These are phyloP conservation scores for Amblyteles armatorius DNA, from an alignment of 2,888 invertebrate species.

Conservation along the genomic window DNA sequence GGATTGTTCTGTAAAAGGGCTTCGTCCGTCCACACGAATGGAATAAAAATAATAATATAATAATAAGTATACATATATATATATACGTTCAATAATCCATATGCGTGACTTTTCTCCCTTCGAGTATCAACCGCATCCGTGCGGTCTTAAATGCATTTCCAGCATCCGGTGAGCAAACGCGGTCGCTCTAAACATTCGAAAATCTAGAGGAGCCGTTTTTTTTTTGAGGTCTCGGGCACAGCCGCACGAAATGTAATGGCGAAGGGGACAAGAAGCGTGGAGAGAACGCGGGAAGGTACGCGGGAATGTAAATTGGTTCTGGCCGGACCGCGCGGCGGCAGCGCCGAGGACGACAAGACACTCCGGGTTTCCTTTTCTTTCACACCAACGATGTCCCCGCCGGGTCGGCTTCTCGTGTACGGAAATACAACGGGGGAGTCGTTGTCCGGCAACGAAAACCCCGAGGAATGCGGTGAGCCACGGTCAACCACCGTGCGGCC, in stretches of 20 bases:
- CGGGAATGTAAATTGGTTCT: conserved; percentile 72
- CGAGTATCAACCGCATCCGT: too few species aligned
- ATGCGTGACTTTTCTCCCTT: too few species aligned
- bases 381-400: conserved; percentile 52
- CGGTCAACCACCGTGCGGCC: conserved; percentile 61
- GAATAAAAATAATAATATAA: too few species aligned
- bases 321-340: conserved; percentile 48
- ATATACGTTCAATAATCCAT: too few species aligned
- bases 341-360: conserved; percentile 53
- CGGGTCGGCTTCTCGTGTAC: conserved; percentile 35
- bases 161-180: background rate
- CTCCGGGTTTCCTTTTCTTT: conserved; percentile 65
- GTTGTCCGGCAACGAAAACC: conserved; percentile 64
- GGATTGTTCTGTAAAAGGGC: too few species aligned
- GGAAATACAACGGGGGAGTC: conserved; percentile 51
- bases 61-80: too few species aligned
- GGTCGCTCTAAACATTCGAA: background rate
- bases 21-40: too few species aligned
- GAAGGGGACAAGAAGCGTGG: conserved; percentile 47
- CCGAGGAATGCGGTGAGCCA: conserved; percentile 63
- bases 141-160: background rate
- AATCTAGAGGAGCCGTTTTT: background rate
- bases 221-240: background rate
- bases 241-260: conserved; percentile 50
- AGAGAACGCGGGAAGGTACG: conserved; percentile 54